A percentile compares a stretch with the other conserved stretches of the same genome.
These are phyloP conservation scores for Otus scops DNA, from an alignment of 2,797 vertebrate genomes.

Conservation along the genomic window DNA sequence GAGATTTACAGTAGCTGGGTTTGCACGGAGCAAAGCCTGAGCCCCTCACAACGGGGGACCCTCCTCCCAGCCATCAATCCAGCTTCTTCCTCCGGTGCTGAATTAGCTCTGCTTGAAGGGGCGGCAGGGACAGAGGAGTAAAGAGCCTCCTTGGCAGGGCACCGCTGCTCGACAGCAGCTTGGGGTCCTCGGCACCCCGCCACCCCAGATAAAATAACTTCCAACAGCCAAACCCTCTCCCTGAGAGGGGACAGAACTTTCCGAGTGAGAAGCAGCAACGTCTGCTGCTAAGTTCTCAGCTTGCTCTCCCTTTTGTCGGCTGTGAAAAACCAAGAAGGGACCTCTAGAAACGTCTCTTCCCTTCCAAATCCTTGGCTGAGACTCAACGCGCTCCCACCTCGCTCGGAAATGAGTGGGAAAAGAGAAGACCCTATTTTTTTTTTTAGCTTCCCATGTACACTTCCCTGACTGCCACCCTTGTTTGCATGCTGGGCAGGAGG, in stretches of 20 bases:
- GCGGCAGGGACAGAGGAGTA: not conserved
- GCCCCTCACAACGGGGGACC: not conserved
- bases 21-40: not conserved
- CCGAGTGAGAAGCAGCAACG: not conserved
- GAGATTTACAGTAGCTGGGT: not conserved
- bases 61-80: not conserved
- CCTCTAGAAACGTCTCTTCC: not conserved
- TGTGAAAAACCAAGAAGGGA: not conserved
- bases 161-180: not conserved
- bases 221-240: not conserved
- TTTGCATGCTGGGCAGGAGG: not conserved
- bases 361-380: not conserved
- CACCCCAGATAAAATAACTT: not conserved
- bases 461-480: not conserved
- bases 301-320: not conserved
- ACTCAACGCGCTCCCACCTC: not conserved
- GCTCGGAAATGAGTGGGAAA: not conserved
- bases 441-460: rapidly evolving
- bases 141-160: not conserved
- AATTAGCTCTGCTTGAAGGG: not conserved
- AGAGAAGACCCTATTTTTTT: not conserved
- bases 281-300: not conserved
- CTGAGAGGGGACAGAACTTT: rapidly evolving
- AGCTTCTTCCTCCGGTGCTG: not conserved
- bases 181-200: not conserved